Base-by-base conservation (phyloP, 2,113 vertebrate species). In the Lonchura striata region DNA sequence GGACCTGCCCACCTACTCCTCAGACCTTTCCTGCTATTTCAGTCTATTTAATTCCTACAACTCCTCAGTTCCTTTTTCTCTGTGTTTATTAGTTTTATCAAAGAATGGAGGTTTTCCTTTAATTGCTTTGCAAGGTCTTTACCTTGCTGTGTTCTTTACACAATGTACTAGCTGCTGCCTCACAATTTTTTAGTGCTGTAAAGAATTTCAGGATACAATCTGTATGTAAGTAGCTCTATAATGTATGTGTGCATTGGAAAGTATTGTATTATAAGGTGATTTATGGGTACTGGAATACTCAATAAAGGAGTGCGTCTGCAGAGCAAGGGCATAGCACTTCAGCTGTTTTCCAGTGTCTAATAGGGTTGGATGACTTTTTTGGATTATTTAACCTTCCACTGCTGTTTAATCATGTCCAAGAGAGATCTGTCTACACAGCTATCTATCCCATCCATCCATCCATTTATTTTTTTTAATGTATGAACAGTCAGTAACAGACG, bases 151-250 rank as follows among this genome's bases (percentile, higher is more conserved):
- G 66, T 47, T 97, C 94, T 91, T 95, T 92, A 88, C 52, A 52
- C 25, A 2, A 68, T 30, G 68, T 93, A 74, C 90, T 86, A 86
- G 87, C 75, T 93, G 53, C 87, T 85, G 60, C 80, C 93, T 88
- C 50, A 31, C 79, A 88, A 71, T 86, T 93, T 95, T 94, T 93
- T 71, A 93, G 52, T 54, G 63, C 85, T 90, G 39, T 88, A 75
- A 94, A 95, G 79, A 92, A 95, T 92, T 96, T 81, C 87, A 93
- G 94, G 71, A 94, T 88, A 93, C 93, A 83, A 80, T 92, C 82
- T 96, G 59, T 86, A 74, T 93, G 79, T 93, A 93, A 93, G 95
- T 95, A 94, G 82, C 88, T 78, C 64, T 88, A 60, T 93, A 96
- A 95, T 93, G 59, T 80, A 85, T 94, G 79, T 81, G 68, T 88